A percentile compares a stretch with the other conserved stretches of the same genome.
These are phyloP conservation scores for Chionomys nivalis DNA, from an alignment of 2,113 vertebrate genomes.

Conservation along the genomic window DNA sequence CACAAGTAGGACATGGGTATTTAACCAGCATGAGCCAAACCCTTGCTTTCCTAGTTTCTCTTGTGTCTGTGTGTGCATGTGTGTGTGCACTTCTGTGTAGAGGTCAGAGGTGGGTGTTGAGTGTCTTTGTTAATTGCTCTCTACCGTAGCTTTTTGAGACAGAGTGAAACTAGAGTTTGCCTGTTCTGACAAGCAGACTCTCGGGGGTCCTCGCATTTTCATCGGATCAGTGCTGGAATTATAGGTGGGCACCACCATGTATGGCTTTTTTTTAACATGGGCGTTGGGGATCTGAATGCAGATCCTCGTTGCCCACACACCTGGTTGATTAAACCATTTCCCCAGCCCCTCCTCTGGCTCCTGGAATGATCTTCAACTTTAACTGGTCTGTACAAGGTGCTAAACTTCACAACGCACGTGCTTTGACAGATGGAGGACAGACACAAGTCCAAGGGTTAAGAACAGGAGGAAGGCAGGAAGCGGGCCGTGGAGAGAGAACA, in stretches of 20 bases:
- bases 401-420: accelerated
- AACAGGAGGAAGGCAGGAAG: not conserved
- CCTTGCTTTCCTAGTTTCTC: accelerated
- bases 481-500: accelerated
- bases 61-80: not conserved
- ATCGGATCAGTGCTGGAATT: not conserved
- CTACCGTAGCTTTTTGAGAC: not conserved
- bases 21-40: accelerated
- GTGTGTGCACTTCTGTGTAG: too few relatives aligned
- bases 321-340: not conserved
- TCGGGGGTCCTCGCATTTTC: not conserved
- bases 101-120: not conserved
- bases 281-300: not conserved
- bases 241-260: too few relatives aligned
- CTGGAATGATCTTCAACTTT: accelerated
- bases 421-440: not conserved
- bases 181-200: not conserved
- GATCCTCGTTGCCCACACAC: not conserved
- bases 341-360: not conserved
- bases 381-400: accelerated
- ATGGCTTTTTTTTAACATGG: not conserved
- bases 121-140: not conserved
- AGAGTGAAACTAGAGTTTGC: not conserved
- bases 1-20: not conserved
- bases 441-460: not conserved